Evolutionary conservation across 2,888 invertebrate species (phyloP).

Genomic region (Drosophila histrio): DNA sequence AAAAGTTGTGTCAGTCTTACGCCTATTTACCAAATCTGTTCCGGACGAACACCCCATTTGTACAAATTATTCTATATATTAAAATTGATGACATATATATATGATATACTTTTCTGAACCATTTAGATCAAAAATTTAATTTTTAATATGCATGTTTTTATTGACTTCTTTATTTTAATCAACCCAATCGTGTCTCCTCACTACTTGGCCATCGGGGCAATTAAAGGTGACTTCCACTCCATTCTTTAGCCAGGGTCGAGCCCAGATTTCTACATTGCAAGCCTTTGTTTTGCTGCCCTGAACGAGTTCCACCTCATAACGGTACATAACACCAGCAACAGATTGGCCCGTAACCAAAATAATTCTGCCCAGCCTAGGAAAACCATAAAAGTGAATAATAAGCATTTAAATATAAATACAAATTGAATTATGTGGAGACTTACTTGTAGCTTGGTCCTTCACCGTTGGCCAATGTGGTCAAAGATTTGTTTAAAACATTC

Average conservation of each 20-base stretch:
- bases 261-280: constrained; percentile 50
- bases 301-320: constrained; percentile 52
- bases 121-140: no score
- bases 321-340: constrained; percentile 50
- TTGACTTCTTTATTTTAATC: no score
- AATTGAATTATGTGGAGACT: not conserved
- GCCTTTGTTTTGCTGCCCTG: constrained; percentile 37
- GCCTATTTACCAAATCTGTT: not conserved
- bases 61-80: not conserved
- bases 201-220: constrained; percentile 46
- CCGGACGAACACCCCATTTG: not conserved
- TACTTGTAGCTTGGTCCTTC: constrained; percentile 59
- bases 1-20: not conserved
- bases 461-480: constrained; percentile 38
- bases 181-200: no score
- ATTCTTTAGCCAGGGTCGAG: constrained; percentile 53
- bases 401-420: not conserved
- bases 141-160: no score
- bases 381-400: not conserved
- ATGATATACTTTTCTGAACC: no score
- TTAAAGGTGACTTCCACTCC: constrained; percentile 56
- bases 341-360: constrained; percentile 55
- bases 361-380: constrained; percentile 58
- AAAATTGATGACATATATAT: not conserved
- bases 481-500: constrained; percentile 13